Percentiles rank a stretch among this genome's conserved stretches.
Conservation (phyloP, 30 jellyfish, hydroid and myxozoan genomes). For the Aurelia sp. region DNA sequence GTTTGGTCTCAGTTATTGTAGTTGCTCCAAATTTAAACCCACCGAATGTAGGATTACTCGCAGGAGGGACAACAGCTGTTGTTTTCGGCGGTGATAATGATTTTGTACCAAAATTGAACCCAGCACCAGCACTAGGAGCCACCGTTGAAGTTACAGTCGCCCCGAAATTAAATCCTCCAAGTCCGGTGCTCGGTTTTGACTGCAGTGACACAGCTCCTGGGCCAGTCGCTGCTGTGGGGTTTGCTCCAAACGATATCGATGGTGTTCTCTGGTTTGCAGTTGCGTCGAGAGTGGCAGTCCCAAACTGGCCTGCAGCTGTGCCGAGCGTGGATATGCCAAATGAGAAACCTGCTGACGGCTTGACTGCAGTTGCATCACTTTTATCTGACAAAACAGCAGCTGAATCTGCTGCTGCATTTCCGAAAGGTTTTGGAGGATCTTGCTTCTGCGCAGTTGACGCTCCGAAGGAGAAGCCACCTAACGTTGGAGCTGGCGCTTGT, state of each 20-base stretch:
- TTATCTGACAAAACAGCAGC: neutral
- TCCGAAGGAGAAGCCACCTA: conserved; percentile 4
- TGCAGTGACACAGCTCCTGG: neutral
- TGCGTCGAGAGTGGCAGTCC: no score
- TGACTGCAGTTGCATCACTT: neutral
- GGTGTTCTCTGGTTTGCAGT: neutral
- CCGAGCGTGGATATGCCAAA: neutral
- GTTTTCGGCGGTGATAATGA: neutral
- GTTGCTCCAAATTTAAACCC: conserved; percentile 15
- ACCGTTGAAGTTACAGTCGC: conserved; percentile 1
- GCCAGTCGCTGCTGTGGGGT: neutral
- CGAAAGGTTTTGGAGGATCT: neutral
- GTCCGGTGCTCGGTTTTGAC: neutral
- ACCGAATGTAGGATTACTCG: neutral
- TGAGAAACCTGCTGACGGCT: neutral
- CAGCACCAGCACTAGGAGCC: neutral
- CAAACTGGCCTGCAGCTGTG: neutral
- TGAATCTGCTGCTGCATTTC: neutral
- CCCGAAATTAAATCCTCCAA: conserved; percentile 30
- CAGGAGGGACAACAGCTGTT: neutral
- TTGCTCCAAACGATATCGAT: neutral
- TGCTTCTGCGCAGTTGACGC: neutral
- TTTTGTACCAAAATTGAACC: neutral
- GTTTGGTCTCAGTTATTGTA: neutral
- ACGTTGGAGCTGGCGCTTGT: neutral